Conservation (phyloP, 2,797 vertebrate species). For the Cygnus olor region DNA sequence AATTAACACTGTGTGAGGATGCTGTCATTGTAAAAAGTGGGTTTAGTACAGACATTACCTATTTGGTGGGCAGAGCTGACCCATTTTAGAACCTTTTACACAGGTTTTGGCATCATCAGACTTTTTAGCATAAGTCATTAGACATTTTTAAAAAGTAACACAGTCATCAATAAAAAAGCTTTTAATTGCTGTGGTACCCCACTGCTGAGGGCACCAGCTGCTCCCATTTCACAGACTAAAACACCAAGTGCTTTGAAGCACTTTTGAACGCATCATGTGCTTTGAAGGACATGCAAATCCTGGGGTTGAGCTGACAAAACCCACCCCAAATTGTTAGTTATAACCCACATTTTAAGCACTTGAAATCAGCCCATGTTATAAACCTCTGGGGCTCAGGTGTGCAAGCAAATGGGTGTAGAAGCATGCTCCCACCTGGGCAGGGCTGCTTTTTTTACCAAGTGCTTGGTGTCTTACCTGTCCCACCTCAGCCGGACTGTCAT, state of each 20-base stretch:
- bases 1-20: background rate
- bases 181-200: too few species aligned
- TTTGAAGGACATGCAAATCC: background rate
- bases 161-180: background rate
- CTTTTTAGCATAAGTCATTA: background rate
- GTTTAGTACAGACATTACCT: background rate
- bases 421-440: background rate
- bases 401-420: background rate
- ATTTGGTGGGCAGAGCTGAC: too few species aligned
- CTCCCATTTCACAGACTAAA: background rate
- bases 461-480: fast-evolving
- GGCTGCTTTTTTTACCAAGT: background rate
- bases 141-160: background rate
- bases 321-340: background rate
- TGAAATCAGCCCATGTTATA: background rate
- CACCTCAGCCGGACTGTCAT: background rate
- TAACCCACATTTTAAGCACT: background rate
- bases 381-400: background rate
- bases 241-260: background rate
- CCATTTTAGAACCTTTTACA: background rate
- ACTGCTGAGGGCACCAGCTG: background rate
- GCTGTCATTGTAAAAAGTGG: background rate
- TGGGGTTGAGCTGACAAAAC: too few species aligned
- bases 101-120: background rate
- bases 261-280: too few species aligned